Evolutionary conservation across 1,140 invertebrate species (phyloP).

Genomic region (Atta cephalotes): DNA sequence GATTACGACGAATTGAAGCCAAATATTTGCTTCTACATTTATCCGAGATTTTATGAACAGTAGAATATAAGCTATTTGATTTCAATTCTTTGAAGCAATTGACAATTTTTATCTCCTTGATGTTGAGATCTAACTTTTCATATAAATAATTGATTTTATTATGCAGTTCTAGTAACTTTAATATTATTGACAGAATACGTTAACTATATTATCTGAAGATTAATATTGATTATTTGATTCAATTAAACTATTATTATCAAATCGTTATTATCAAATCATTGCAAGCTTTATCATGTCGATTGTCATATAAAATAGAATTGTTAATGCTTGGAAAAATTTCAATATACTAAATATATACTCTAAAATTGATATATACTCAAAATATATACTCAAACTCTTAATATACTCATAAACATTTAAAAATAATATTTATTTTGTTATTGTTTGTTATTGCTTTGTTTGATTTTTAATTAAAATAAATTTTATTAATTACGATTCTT

Average conservation of each 20-base stretch:
- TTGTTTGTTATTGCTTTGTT: neutral
- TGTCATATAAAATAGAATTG: slow-evolving; percentile 3
- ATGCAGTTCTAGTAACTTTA: neutral
- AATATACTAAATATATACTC: slow-evolving; percentile 1
- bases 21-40: slow-evolving; percentile 29
- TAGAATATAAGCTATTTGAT: neutral
- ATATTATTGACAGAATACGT: slow-evolving; percentile 9
- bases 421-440: neutral
- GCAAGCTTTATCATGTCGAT: neutral
- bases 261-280: slow-evolving; percentile 7
- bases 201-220: slow-evolving; percentile 5
- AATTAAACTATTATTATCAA: neutral
- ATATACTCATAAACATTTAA: neutral
- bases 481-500: neutral
- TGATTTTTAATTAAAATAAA: neutral
- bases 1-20: neutral
- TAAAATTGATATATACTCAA: neutral
- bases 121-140: neutral
- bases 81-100: neutral
- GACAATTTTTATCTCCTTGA: neutral
- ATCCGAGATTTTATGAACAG: neutral
- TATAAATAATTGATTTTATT: slow-evolving; percentile 1
- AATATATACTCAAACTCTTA: too few species aligned
- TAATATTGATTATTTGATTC: neutral
- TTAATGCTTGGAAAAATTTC: neutral